Evolutionary conservation across 2,113 vertebrate species (phyloP), one percentile per base, ranked within the genome.

Genomic region (Notiomystis cincta): DNA sequence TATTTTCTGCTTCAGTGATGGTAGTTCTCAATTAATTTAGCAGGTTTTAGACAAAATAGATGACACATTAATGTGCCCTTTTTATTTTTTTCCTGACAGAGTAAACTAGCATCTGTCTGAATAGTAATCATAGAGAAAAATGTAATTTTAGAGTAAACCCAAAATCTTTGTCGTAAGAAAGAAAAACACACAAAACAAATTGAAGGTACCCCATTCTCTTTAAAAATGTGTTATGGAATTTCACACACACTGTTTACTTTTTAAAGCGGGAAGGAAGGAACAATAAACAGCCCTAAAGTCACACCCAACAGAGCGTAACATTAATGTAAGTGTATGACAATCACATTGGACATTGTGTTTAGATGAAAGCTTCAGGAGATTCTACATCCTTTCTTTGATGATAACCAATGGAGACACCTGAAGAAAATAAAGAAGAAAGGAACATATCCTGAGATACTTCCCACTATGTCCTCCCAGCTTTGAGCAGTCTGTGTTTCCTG

Each of bases 11-110:
- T 95, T 94, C 95, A 67, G 22, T 73, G 62, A 24, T 77, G 61
- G 94, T 85, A 96, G 54, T 82, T 97, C 88, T 92, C 87, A 91
- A 95, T 97, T 97, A 97, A 97, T 95, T 92, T 94, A 94, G 65
- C 54, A 95, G 81, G 50, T 77, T 95, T 93, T 79, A 95, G 92
- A 91, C 77, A 93, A 97, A 97, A 90, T 60, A 83, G 42, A 89
- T 95, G 62, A 73, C 93, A 85, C 56, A 85, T 94, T 91, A 96
- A 89, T 67, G 35, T 6, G 9, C 70, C 48, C 47, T 58, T 87
- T 81, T 77, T n/a, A n/a, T n/a, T n/a, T 48, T 37, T 66, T 78
- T 3, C 31, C 47, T 76, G 38, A 11, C 57, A 54, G 92, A 19
- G 18, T 67, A 89, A 92, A 90, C 35, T 48, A 86, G 15, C 28